Evolutionary conservation across 2,888 invertebrate genomes (phyloP).

Genomic region (Thysanoteuthis rhombus): DNA sequence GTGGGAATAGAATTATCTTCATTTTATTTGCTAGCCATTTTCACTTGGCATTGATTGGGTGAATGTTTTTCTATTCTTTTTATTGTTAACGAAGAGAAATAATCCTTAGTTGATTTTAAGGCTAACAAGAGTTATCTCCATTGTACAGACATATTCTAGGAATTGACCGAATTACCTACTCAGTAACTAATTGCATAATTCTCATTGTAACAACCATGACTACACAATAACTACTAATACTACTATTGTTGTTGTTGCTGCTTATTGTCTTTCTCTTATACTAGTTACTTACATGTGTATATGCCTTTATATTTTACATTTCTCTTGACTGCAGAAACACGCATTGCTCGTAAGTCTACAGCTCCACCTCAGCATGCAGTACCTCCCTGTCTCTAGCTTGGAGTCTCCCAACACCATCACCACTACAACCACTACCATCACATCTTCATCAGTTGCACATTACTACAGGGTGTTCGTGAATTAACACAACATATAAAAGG

Average conservation of each 20-base stretch:
- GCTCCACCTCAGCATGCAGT: slow-evolving; percentile 21
- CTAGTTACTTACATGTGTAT: slow-evolving; percentile 12
- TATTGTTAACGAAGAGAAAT: too few species aligned
- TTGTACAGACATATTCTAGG: too few species aligned
- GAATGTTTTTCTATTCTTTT: too few species aligned
- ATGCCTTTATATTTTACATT: neutral
- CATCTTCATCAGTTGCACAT: neutral
- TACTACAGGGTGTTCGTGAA: too few species aligned
- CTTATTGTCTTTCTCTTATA: neutral
- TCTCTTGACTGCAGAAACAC: slow-evolving; percentile 23
- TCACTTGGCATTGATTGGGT: too few species aligned
- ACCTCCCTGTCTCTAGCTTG: slow-evolving; percentile 13
- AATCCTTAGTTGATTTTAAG: too few species aligned
- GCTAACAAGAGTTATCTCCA: too few species aligned
- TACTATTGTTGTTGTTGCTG: neutral
- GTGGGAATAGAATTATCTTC: too few species aligned
- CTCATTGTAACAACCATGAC: neutral
- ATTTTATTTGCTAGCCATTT: too few species aligned
- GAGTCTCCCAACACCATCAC: neutral
- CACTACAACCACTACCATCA: neutral
- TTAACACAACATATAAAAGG: too few species aligned
- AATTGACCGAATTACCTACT: too few species aligned
- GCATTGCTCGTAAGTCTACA: slow-evolving; percentile 25
- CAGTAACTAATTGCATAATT: neutral
- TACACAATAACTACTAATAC: neutral